These are phyloP conservation scores for Caenorhabditis becei DNA, from an alignment of 2,888 invertebrate genomes.

Conservation along the genomic window DNA sequence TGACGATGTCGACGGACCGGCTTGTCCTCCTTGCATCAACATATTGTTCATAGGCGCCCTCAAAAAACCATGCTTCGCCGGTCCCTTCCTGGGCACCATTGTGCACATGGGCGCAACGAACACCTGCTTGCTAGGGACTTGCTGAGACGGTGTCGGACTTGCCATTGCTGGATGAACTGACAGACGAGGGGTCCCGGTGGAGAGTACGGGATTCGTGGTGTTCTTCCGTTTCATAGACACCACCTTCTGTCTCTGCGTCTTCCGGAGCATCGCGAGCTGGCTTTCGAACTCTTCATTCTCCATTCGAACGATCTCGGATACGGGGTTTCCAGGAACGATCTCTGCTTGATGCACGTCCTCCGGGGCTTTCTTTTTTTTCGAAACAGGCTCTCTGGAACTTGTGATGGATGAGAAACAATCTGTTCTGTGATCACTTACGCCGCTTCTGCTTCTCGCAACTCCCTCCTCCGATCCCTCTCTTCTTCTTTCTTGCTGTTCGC, in stretches of 20 bases:
- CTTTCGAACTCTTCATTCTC: constrained; percentile 48
- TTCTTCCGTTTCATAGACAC: constrained; percentile 17
- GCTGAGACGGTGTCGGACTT: not conserved
- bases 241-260: constrained; percentile 14
- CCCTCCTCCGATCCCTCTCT: constrained; percentile 8
- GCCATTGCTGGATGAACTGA: not conserved
- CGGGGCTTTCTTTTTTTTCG: constrained; percentile 9
- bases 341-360: not conserved
- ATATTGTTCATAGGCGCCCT: too few relatives aligned
- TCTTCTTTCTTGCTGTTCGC: constrained; percentile 20
- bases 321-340: not conserved
- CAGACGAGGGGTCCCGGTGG: constrained; percentile 13
- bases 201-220: not conserved
- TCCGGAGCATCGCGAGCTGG: constrained; percentile 40
- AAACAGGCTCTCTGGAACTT: constrained; percentile 8
- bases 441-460: not conserved
- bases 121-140: not conserved
- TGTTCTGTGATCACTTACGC: not conserved
- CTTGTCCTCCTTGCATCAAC: too few relatives aligned
- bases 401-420: not conserved
- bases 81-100: constrained; percentile 8
- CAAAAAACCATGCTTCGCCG: not conserved
- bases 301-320: constrained; percentile 22
- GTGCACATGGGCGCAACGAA: constrained; percentile 20
- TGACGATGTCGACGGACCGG: not conserved